A percentile compares a stretch with the other conserved stretches of the same genome.
Evolutionary conservation across 2,797 vertebrate species (phyloP).

Genomic region (Anguilla marmorata): DNA sequence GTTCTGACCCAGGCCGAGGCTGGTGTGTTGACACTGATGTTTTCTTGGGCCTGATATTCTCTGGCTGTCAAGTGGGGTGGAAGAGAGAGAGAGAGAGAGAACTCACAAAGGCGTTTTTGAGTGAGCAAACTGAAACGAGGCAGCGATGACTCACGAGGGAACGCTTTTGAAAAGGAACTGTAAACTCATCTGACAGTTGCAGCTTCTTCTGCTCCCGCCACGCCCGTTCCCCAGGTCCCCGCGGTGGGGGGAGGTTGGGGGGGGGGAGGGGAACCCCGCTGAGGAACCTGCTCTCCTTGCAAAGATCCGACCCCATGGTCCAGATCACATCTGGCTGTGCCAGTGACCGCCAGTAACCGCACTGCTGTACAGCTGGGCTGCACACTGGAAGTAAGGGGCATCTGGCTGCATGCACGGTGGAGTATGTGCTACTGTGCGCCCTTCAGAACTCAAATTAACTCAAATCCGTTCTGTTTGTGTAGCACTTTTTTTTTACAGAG

Average conservation of each 20-base stretch:
- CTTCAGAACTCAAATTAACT: neutral
- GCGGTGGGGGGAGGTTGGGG: too few species aligned
- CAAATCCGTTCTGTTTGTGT: too few species aligned
- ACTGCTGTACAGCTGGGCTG: neutral
- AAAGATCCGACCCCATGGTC: neutral
- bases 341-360: neutral
- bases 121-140: neutral
- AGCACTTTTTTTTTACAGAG: too few species aligned
- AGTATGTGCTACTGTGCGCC: neutral
- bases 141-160: slow-evolving; percentile 33
- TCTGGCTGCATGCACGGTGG: neutral
- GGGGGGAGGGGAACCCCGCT: neutral
- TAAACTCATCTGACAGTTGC: neutral
- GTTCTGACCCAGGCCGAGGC: neutral
- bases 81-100: neutral
- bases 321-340: neutral
- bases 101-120: neutral
- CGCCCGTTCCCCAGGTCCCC: neutral
- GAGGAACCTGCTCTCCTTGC: neutral
- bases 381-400: neutral
- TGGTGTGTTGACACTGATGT: neutral
- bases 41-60: neutral
- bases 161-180: slow-evolving; percentile 24
- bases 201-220: neutral
- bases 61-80: neutral